Evolutionary conservation across 2,888 invertebrate species (phyloP).

Genomic region (Drosophila engyochracea): DNA sequence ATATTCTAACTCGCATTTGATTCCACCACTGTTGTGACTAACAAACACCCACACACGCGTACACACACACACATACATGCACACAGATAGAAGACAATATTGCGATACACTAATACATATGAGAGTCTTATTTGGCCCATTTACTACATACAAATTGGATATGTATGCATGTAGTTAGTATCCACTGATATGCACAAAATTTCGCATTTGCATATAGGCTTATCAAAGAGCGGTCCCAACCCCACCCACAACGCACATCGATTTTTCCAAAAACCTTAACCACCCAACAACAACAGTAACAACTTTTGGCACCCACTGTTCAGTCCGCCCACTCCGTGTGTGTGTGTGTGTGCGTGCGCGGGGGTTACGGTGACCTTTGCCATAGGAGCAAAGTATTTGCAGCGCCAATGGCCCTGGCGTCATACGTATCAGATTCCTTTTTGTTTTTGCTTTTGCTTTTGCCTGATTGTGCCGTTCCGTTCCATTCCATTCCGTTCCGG

Average conservation of each 20-base stretch:
- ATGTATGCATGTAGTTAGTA: constrained; percentile 3
- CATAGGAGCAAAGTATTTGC: constrained; percentile 45
- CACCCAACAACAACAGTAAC: constrained; percentile 2
- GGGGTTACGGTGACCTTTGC: constrained; percentile 49
- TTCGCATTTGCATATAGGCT: constrained; percentile 40
- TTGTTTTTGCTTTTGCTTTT: not conserved
- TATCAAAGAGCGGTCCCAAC: constrained; percentile 36
- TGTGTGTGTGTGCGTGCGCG: not conserved
- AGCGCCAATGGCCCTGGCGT: not conserved
- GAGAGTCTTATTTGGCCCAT: constrained; percentile 12
- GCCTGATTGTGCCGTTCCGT: constrained; percentile 1
- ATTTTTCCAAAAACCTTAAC: constrained; percentile 47
- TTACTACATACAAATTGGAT: constrained; percentile 10
- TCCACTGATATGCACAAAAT: constrained; percentile 21
- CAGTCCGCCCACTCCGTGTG: constrained; percentile 13
- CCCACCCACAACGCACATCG: constrained; percentile 33
- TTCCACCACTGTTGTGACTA: constrained; percentile 43
- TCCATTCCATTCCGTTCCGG: not conserved
- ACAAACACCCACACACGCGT: constrained; percentile 28
- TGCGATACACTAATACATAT: constrained; percentile 40
- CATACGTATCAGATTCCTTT: constrained; percentile 18
- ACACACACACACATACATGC: constrained; percentile 3
- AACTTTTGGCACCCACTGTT: constrained; percentile 11
- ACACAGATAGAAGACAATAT: constrained; percentile 17
- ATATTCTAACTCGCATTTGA: constrained; percentile 21